Evolutionary conservation across 2,113 vertebrate species (phyloP).

Genomic region (Morone saxatilis): DNA sequence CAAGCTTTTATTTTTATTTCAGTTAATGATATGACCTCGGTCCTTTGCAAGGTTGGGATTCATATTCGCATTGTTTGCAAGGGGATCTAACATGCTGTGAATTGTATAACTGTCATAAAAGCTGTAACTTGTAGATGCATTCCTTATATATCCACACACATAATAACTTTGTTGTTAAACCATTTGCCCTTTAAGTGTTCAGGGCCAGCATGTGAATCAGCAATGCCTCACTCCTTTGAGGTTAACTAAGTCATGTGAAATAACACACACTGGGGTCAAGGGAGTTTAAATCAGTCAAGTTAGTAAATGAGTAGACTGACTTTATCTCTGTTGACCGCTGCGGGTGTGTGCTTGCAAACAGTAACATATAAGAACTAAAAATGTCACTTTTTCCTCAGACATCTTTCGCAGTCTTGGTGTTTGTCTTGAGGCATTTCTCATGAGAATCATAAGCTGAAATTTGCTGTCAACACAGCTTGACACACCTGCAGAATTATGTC

Average conservation of each 20-base stretch:
- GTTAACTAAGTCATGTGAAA: constrained; percentile 5
- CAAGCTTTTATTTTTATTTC: too few species aligned
- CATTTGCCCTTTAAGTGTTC: not conserved
- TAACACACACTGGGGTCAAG: not conserved
- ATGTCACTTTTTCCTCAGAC: not conserved
- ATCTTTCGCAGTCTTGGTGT: not conserved
- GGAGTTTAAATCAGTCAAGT: not conserved
- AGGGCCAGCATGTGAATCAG: constrained; percentile 5
- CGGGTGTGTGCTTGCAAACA: not conserved
- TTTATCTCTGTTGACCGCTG: not conserved
- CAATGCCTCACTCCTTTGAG: not conserved
- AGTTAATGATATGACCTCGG: too few species aligned
- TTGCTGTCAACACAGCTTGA: too few species aligned
- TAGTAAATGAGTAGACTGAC: constrained; percentile 16
- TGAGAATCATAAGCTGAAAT: not conserved
- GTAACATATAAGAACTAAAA: not conserved
- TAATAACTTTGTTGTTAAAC: not conserved
- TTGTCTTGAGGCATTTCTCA: not conserved
- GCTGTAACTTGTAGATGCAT: not conserved
- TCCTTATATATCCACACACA: not conserved
- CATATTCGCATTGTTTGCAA: not conserved
- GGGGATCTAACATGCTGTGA: not conserved
- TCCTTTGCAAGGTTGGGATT: not conserved
- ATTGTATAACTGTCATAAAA: not conserved
- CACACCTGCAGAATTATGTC: too few species aligned